Percentiles rank a stretch among this genome's conserved stretches.
phyloP scores from a whole-genome alignment of 2,888 invertebrate species.

The Drymonia ruficornis region DNA sequence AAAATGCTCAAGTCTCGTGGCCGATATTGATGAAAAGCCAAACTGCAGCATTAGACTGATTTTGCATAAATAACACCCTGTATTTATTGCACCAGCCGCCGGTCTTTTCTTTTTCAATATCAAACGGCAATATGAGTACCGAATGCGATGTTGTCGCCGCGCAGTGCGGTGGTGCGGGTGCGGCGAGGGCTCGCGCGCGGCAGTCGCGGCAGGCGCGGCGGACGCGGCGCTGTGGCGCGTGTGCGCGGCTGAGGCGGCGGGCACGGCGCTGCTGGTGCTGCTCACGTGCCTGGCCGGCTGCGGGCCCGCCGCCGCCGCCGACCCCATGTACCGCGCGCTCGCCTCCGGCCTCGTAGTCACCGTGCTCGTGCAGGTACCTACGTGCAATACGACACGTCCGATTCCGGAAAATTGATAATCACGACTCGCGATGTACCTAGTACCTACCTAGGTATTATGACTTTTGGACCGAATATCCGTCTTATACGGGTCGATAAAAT shows the following conservation, averaged over 20 bases:
- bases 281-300: conserved; percentile 88
- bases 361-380: conserved; percentile 85
- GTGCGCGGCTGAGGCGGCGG: conserved; percentile 86
- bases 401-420: no score
- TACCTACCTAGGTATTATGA: no score
- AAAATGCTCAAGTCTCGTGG: no score
- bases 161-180: conserved; percentile 14
- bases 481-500: no score
- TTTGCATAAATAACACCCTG: no score
- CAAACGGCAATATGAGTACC: no score
- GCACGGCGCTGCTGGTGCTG: conserved; percentile 88
- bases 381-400: neutral
- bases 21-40: no score
- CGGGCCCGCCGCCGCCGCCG: conserved; percentile 53
- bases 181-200: conserved; percentile 17
- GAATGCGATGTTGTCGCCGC: neutral
- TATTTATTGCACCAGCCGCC: no score
- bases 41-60: no score
- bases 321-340: conserved; percentile 71
- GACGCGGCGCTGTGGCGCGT: conserved; percentile 45
- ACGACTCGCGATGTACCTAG: no score
- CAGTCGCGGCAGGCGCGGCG: conserved; percentile 18
- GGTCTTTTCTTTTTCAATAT: no score
- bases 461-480: no score
- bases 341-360: conserved; percentile 88